phyloP scores from a whole-genome alignment of 1,140 invertebrate genomes.

The Cecropterus lyciades region DNA sequence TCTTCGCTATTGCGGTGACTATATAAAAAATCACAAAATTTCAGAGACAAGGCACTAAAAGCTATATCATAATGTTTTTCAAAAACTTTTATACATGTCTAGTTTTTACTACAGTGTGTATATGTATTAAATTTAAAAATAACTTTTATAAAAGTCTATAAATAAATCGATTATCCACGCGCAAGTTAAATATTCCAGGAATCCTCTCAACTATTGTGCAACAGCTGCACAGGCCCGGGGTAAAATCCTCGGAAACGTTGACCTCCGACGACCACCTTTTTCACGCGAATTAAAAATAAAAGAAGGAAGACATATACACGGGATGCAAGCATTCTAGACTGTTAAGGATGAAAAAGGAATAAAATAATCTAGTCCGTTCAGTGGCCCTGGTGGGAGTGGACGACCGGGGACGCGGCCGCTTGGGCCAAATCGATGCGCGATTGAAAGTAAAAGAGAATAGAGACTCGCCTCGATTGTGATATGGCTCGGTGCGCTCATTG shows the following conservation, averaged over 20 bases:
- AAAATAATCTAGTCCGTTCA: slow-evolving; percentile 68
- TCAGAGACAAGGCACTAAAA: too few relatives aligned
- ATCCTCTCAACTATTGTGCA: slow-evolving; percentile 77
- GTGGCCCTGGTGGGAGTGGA: slow-evolving; percentile 61
- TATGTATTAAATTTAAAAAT: neutral
- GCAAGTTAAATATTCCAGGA: slow-evolving; percentile 59
- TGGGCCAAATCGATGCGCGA: slow-evolving; percentile 48
- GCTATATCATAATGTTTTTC: too few relatives aligned
- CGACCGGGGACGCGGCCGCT: slow-evolving; percentile 59
- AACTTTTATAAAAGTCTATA: slow-evolving; percentile 41
- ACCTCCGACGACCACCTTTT: slow-evolving; percentile 72
- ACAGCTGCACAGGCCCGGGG: slow-evolving; percentile 67
- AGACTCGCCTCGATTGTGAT: slow-evolving; percentile 51
- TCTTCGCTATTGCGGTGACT: too few relatives aligned
- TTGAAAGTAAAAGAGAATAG: slow-evolving; percentile 62
- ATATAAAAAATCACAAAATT: too few relatives aligned
- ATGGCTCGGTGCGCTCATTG: slow-evolving; percentile 57
- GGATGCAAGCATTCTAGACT: slow-evolving; percentile 70
- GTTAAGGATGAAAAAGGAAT: slow-evolving; percentile 65
- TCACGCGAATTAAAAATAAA: slow-evolving; percentile 78
- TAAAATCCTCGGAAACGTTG: slow-evolving; percentile 74
- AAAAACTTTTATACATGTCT: neutral
- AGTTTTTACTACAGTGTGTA: neutral
- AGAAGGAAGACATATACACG: slow-evolving; percentile 65
- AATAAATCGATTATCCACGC: slow-evolving; percentile 58